These are phyloP conservation scores for Furcula furcula DNA, from an alignment of 2,888 invertebrate species.

Conservation along the genomic window DNA sequence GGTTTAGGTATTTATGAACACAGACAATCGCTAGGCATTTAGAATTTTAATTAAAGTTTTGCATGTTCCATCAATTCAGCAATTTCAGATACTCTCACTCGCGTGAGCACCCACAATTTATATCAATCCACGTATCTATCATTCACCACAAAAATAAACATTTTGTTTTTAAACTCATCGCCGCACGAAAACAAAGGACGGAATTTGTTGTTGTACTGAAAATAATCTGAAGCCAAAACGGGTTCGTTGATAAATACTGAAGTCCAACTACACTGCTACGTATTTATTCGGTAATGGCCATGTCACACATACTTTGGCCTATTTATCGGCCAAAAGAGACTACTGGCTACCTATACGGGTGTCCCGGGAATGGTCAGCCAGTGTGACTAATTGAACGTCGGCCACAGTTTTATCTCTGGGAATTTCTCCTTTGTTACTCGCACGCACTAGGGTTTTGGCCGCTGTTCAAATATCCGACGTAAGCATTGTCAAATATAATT, in stretches of 20 bases:
- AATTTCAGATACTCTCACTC: conserved; percentile 22
- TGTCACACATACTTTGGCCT: conserved; percentile 16
- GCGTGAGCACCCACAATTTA: conserved; percentile 26
- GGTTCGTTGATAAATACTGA: neutral
- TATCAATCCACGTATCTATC: conserved; percentile 11
- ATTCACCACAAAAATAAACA: neutral
- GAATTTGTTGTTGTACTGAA: neutral
- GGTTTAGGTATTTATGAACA: too few relatives aligned
- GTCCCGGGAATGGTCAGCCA: too few relatives aligned
- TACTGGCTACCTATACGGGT: too few relatives aligned
- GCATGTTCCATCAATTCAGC: conserved; percentile 24
- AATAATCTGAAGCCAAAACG: conserved; percentile 1
- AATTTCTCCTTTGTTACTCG: conserved; percentile 54
- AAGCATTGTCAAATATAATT: conserved; percentile 25
- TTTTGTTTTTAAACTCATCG: neutral
- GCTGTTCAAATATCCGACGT: conserved; percentile 44
- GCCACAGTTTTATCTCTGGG: conserved; percentile 41
- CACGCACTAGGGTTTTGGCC: conserved; percentile 47
- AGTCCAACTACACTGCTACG: neutral
- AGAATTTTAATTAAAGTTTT: conserved; percentile 7
- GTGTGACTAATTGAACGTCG: conserved; percentile 50
- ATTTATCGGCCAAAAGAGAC: conserved; percentile 23
- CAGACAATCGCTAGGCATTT: neutral
- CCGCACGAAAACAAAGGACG: neutral
- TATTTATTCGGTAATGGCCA: conserved; percentile 7